A percentile compares a stretch with the other conserved stretches of the same genome.
These are phyloP conservation scores for Coptodon bakossiorum DNA, from an alignment of 2,113 vertebrate genomes.

Conservation along the genomic window DNA sequence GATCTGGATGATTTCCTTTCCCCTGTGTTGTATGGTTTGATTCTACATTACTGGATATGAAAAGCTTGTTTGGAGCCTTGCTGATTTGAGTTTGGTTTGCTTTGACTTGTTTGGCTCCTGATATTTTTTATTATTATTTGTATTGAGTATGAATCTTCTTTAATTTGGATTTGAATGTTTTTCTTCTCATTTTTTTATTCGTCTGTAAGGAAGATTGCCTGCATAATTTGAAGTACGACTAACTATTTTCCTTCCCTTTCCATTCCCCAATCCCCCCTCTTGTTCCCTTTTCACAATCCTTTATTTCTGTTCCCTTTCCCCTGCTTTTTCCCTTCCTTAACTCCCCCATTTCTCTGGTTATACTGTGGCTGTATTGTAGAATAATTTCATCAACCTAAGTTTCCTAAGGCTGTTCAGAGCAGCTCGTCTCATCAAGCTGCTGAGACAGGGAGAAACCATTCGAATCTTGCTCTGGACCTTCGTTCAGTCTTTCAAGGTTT, in stretches of 20 bases:
- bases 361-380: slow-evolving; percentile 65
- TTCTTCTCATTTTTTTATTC: background rate
- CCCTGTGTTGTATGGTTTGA: slow-evolving; percentile 59
- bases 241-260: slow-evolving; percentile 25
- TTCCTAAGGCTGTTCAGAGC: slow-evolving; percentile 91
- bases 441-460: slow-evolving; percentile 89
- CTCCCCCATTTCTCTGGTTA: background rate
- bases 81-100: slow-evolving; percentile 62
- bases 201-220: background rate
- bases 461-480: slow-evolving; percentile 93
- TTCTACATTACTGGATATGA: slow-evolving; percentile 61
- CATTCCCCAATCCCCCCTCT: slow-evolving; percentile 8
- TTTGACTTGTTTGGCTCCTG: slow-evolving; percentile 61
- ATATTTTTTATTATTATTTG: slow-evolving; percentile 20
- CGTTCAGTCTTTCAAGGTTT: slow-evolving; percentile 91
- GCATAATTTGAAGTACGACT: background rate
- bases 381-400: slow-evolving; percentile 95
- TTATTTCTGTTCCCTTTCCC: background rate
- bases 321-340: background rate
- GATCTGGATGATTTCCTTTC: slow-evolving; percentile 49
- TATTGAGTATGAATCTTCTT: slow-evolving; percentile 47
- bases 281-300: background rate
- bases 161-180: slow-evolving; percentile 34
- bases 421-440: slow-evolving; percentile 90
- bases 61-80: slow-evolving; percentile 71